These are phyloP conservation scores for Prionace glauca DNA, from an alignment of 2,797 vertebrate genomes.

Conservation along the genomic window DNA sequence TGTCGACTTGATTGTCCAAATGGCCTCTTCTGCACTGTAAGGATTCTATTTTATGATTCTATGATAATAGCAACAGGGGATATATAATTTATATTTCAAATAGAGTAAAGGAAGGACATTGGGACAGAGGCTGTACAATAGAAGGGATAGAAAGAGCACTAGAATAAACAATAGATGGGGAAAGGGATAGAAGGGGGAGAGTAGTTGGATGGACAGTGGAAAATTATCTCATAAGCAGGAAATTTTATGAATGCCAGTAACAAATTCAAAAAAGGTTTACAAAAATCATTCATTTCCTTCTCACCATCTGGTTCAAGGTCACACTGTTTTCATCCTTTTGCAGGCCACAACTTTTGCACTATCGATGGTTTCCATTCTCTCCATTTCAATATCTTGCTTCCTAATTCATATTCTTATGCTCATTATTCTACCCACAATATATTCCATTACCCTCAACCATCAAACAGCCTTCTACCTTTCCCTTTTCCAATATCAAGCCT, in stretches of 20 bases:
- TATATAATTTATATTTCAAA: neutral
- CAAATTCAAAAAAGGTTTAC: neutral
- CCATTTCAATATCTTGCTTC: neutral
- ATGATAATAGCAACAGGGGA: neutral
- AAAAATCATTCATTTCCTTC: neutral
- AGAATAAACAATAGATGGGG: neutral
- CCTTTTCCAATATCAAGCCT: neutral
- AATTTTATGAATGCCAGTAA: neutral
- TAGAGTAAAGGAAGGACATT: neutral
- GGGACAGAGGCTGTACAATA: neutral
- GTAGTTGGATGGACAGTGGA: neutral
- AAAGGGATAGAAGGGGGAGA: neutral
- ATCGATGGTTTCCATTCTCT: neutral
- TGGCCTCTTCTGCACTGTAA: no score
- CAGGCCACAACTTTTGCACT: neutral
- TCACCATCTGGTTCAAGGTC: neutral
- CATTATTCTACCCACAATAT: neutral
- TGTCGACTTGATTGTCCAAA: no score
- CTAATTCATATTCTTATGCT: no score
- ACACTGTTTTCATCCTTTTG: neutral
- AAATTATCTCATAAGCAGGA: neutral
- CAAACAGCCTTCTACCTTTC: neutral
- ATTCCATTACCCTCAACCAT: neutral
- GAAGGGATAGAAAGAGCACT: neutral
- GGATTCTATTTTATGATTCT: no score